These are phyloP conservation scores for Xestia xanthographa DNA, from an alignment of 2,888 invertebrate species.

Conservation along the genomic window DNA sequence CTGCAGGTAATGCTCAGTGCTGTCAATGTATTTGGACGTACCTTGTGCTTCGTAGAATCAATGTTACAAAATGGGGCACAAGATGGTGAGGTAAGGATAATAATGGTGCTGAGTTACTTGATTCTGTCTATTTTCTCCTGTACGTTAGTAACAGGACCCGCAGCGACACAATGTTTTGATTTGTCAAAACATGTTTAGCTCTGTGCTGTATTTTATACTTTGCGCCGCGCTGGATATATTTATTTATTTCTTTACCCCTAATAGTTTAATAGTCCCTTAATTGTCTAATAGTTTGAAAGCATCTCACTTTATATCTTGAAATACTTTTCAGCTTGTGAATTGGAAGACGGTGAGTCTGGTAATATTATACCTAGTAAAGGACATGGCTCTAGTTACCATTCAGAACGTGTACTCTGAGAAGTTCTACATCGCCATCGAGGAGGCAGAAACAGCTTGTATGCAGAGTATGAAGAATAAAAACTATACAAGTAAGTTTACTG, in stretches of 20 bases:
- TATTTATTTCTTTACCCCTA: too few relatives aligned
- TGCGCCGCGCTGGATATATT: too few relatives aligned
- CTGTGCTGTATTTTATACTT: too few relatives aligned
- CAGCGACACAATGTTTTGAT: too few relatives aligned
- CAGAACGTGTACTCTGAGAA: slow-evolving; percentile 26
- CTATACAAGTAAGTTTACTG: slow-evolving; percentile 24
- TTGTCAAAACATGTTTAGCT: too few relatives aligned
- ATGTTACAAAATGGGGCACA: neutral
- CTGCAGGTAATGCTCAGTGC: neutral
- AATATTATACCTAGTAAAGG: slow-evolving; percentile 7
- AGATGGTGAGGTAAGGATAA: neutral
- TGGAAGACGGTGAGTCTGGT: neutral
- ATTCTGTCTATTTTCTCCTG: too few relatives aligned
- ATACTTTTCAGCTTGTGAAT: slow-evolving; percentile 6
- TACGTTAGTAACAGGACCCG: too few relatives aligned
- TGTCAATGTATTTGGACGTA: neutral
- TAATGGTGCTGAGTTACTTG: neutral
- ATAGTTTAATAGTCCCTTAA: too few relatives aligned
- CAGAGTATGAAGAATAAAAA: slow-evolving; percentile 15
- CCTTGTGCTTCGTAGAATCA: neutral
- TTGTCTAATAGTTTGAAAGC: neutral
- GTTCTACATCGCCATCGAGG: slow-evolving; percentile 31
- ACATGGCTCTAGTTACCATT: neutral
- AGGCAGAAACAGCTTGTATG: slow-evolving; percentile 32
- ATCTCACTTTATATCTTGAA: neutral